Base-by-base conservation (phyloP, 2,888 invertebrate species). In the Cylloceria caligata region DNA sequence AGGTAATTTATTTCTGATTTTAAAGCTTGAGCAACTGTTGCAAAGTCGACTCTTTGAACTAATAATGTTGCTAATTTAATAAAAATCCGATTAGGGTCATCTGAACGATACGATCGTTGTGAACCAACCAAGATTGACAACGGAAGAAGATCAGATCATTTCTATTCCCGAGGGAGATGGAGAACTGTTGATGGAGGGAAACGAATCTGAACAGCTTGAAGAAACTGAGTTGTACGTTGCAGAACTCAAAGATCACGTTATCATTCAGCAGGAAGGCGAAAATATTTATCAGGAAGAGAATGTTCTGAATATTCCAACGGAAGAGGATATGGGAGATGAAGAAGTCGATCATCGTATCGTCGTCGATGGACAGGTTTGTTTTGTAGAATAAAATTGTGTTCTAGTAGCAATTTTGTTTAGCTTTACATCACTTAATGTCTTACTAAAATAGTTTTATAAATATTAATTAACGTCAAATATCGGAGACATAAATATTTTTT, bases 81-180 rank as follows among this genome's bases (percentile, higher is more conserved):
- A 27, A 67, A 68, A 77, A 68, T 34, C 65, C 9, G 81, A 92
- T 90, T 0, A 95, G 94, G 96, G 96, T 0, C 97, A 97, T 90
- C 91, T 96, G 45, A 96, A 96, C 72, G 97, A 97, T 86, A 96
- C 96, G 0, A 97, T 97, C 84, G 96, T 97, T 0, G 96, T 97
- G 0, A 97, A 97, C 89, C 96, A 97, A 89, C 97, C 97, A 0
- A 94, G 96, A 65, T 94, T 97, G 13, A 94, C 95, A n/a, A 94
- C 94, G 0, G 94, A 94, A 62, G 94, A 94, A 52, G 93, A 94
- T 80, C 93, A 94, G 81, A 90, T 94, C 34, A 93, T 94, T 80
- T 92, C 93, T 2, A 93, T 92, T 72, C 87, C 91, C 2, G 89
- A 89, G 13, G 88, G 85, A 7, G 90, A 90, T 65, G 90, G 90